phyloP scores from a whole-genome alignment of 1,140 invertebrate genomes.

The Nymphalis io region DNA sequence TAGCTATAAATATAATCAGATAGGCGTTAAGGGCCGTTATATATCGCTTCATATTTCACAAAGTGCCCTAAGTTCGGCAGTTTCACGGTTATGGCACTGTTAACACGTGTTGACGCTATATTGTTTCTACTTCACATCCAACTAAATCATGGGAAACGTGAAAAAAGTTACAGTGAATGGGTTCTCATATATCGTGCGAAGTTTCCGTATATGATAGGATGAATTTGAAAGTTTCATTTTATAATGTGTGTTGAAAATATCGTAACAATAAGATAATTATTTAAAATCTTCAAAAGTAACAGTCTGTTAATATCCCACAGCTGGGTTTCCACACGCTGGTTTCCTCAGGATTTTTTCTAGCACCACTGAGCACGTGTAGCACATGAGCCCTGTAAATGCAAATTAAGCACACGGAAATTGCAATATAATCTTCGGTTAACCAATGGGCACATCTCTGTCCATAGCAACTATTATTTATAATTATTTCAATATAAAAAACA shows the following conservation, averaged over 20 bases:
- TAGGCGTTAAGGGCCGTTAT: conserved; percentile 64
- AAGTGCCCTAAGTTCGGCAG: conserved; percentile 77
- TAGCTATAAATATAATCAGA: conserved; percentile 30
- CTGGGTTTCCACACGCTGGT: no score
- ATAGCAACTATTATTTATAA: no score
- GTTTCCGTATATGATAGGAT: conserved; percentile 16
- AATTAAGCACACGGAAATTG: no score
- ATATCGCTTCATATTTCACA: conserved; percentile 76
- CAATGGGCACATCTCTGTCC: no score
- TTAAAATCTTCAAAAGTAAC: no score
- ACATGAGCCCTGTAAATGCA: no score
- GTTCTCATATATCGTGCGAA: conserved; percentile 36
- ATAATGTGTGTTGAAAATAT: background rate
- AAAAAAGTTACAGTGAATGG: conserved; percentile 46
- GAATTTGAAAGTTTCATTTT: background rate
- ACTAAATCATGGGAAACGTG: conserved; percentile 65
- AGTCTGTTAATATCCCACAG: no score
- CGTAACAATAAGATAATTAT: no score
- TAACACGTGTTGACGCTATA: conserved; percentile 75
- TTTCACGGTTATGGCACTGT: conserved; percentile 76
- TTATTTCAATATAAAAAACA: background rate
- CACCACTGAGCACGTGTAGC: no score
- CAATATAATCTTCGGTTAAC: no score
- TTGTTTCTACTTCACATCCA: conserved; percentile 61
- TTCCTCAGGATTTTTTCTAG: no score